Evolutionary conservation across 2,113 vertebrate species (phyloP).

Genomic region (Myrmecophaga tridactyla): DNA sequence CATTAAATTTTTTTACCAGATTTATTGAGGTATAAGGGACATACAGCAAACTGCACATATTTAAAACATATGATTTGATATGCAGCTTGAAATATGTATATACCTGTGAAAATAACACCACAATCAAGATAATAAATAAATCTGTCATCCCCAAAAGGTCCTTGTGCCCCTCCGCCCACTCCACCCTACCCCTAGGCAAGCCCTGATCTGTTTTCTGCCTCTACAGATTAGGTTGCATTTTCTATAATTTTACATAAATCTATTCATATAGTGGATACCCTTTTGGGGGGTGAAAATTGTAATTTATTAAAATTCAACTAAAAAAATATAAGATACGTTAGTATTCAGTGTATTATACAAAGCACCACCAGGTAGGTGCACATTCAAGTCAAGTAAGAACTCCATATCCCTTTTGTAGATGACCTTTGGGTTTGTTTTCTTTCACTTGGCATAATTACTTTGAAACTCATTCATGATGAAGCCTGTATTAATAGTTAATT

Average conservation of each 20-base stretch:
- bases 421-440: background rate
- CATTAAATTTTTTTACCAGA: constrained; percentile 3
- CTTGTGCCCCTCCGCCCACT: background rate
- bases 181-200: background rate
- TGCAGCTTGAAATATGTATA: background rate
- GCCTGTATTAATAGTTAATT: background rate
- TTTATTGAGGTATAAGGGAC: background rate
- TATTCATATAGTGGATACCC: background rate
- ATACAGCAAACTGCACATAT: background rate
- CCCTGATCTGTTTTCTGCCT: background rate
- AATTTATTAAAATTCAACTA: no score
- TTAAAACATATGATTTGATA: background rate
- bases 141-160: background rate
- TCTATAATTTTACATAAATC: background rate
- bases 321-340: no score
- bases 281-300: no score
- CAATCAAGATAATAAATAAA: background rate
- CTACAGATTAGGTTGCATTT: background rate
- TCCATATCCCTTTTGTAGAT: no score
- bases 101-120: background rate
- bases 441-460: background rate
- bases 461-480: background rate
- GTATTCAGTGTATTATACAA: no score
- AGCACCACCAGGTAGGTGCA: no score
- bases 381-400: no score